Base-by-base conservation (phyloP, 2,797 vertebrate genomes). In the Microchirus variegatus region DNA sequence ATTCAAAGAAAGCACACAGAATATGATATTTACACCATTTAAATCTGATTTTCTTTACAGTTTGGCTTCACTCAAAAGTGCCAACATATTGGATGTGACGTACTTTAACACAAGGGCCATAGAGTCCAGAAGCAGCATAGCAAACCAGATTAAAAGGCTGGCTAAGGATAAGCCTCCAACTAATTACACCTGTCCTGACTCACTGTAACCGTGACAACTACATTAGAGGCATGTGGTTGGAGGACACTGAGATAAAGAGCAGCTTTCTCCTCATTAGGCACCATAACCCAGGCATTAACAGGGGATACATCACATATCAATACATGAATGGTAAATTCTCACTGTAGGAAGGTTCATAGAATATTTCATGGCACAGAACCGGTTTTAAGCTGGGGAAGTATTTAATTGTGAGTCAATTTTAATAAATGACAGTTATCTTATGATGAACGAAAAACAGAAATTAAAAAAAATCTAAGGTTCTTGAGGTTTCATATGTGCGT, bases 131-230 rank as follows among this genome's bases (percentile, higher is more conserved):
- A 71, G 67, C 50, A 81, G 57, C 57, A 51, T 6, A 52, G 18
- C 53, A 53, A 75, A 75, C 66, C 56, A 58, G 80, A 85, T 84
- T 81, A 82, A 45, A 73, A 47, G 43, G 7, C 13, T 11, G 36
- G n/a, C 26, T 31, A 4, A 31, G 31, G 8, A 31, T 31, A 6
- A 31, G 31, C 48, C 61, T 61, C 37, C 3, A 3, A 45, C 38
- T 69, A 82, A 70, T 85, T 80, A 77, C 78, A 83, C 44, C 63
- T 78, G 66, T 53, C 74, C 62, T 38, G 63, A 38, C 56, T 16
- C 17, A 55, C 40, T 26, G 18, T 6, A 47, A 57, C 45, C 47
- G 38, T 46, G 47, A 67, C 63, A 51, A 58, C 43, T 16, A 16
- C 13, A 61, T 54, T 44, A 57, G 26, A 68, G 56, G 53, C 43